These are phyloP conservation scores for Cyphomyrus discorhynchus DNA, from an alignment of 2,113 vertebrate species.

Conservation along the genomic window DNA sequence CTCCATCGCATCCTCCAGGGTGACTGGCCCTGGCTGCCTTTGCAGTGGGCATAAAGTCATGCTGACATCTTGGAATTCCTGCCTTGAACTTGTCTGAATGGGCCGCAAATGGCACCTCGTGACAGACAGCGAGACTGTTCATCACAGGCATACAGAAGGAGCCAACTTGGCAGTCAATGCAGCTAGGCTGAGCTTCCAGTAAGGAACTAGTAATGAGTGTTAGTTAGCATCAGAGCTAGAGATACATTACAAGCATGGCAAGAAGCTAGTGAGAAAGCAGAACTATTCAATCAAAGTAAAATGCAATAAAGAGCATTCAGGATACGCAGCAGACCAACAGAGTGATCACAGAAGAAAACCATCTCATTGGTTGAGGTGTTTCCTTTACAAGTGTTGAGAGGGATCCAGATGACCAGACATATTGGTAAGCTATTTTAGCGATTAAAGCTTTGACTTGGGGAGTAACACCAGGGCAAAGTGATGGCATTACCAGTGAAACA, in stretches of 20 bases:
- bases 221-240: not conserved
- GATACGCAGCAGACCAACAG: not conserved
- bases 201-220: not conserved
- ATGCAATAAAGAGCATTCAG: not conserved
- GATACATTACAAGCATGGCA: not conserved
- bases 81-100: conserved; percentile 24
- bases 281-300: not conserved
- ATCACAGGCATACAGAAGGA: not conserved
- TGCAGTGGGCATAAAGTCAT: conserved; percentile 27
- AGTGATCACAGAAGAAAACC: not conserved
- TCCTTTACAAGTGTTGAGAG: not conserved
- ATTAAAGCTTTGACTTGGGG: not conserved
- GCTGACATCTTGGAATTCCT: conserved; percentile 18
- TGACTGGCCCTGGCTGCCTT: conserved; percentile 35
- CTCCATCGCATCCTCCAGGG: conserved; percentile 38
- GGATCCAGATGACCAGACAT: not conserved
- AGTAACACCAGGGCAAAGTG: not conserved
- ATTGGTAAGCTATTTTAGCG: not conserved
- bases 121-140: not conserved
- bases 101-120: conserved; percentile 7
- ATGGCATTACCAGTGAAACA: not conserved
- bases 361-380: not conserved
- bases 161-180: not conserved
- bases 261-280: not conserved
- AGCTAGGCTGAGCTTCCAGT: not conserved